Evolutionary conservation across 2,113 vertebrate genomes (phyloP).

Genomic region (Toxotes chatareus): DNA sequence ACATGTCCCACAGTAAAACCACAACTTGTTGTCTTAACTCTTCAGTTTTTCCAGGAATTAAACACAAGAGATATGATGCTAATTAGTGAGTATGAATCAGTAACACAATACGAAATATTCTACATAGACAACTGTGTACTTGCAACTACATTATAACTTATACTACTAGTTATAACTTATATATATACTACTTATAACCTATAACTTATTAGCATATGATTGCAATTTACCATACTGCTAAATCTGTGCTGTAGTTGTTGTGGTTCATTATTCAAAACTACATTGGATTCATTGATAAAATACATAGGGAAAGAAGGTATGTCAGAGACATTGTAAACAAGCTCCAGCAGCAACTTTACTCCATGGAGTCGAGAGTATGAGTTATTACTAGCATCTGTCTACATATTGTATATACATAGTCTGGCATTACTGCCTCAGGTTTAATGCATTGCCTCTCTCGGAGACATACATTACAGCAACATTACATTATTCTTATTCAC

Average conservation of each 20-base stretch:
- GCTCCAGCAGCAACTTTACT: conserved; percentile 14
- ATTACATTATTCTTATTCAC: conserved; percentile 61
- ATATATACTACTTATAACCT: too few species aligned
- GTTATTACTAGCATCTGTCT: conserved; percentile 18
- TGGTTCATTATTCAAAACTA: conserved; percentile 19
- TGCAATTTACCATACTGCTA: background rate
- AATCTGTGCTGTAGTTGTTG: background rate
- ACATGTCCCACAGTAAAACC: background rate
- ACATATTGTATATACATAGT: conserved; percentile 28
- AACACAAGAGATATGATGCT: background rate
- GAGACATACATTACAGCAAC: conserved; percentile 49
- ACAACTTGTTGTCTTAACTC: background rate
- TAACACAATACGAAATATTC: background rate
- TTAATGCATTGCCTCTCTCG: conserved; percentile 44
- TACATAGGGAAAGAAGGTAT: background rate
- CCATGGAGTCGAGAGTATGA: background rate
- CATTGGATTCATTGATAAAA: background rate
- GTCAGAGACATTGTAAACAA: conserved; percentile 18
- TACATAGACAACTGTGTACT: background rate
- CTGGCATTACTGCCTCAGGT: conserved; percentile 37
- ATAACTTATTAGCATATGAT: background rate
- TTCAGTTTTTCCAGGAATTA: background rate
- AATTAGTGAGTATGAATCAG: background rate
- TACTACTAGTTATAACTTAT: too few species aligned
- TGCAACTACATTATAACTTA: too few species aligned